A percentile compares a stretch with the other conserved stretches of the same genome.
These are phyloP conservation scores for Drosophila quinaria DNA, from an alignment of 2,888 invertebrate species.

Conservation along the genomic window DNA sequence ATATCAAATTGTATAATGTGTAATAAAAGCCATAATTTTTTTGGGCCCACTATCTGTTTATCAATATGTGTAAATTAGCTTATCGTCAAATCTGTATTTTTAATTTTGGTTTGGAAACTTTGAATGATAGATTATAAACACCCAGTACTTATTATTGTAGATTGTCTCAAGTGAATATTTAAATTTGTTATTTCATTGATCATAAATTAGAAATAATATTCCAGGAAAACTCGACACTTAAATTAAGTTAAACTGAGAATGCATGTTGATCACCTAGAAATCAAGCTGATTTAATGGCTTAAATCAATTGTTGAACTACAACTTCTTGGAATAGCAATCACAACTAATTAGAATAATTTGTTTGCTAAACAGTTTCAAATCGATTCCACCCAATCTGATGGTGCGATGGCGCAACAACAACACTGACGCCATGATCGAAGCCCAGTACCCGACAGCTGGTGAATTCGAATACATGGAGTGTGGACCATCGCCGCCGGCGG, in stretches of 20 bases:
- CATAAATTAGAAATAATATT: background rate
- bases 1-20: background rate
- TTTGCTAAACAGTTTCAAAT: slow-evolving; percentile 85
- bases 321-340: background rate
- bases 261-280: background rate
- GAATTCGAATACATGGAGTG: slow-evolving; percentile 92
- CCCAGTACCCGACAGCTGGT: slow-evolving; percentile 88
- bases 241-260: background rate
- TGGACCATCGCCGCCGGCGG: slow-evolving; percentile 92
- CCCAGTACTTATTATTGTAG: background rate
- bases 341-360: background rate
- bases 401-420: slow-evolving; percentile 88
- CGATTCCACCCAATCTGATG: slow-evolving; percentile 85
- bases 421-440: slow-evolving; percentile 87
- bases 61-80: too few species aligned
- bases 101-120: too few species aligned
- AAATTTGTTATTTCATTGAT: background rate
- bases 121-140: too few species aligned
- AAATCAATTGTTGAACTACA: background rate
- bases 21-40: too few species aligned
- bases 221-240: background rate
- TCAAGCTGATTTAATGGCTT: background rate
- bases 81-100: too few species aligned
- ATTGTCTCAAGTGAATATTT: background rate
- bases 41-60: too few species aligned